Evolutionary conservation across 2,113 vertebrate species (phyloP).

Genomic region (Thalassoma bifasciatum): DNA sequence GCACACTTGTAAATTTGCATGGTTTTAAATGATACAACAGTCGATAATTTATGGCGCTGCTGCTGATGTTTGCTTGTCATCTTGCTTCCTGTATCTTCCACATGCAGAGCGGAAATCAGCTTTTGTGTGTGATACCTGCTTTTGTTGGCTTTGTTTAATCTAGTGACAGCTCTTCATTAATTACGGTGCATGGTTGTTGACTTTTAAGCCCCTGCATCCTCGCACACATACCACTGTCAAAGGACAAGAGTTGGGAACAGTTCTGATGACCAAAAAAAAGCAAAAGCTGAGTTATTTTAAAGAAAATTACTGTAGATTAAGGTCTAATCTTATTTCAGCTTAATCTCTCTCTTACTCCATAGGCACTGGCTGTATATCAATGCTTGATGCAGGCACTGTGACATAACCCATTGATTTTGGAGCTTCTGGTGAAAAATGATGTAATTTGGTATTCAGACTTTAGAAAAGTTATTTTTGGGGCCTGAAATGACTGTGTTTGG

Average conservation of each 20-base stretch:
- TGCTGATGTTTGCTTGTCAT: constrained; percentile 35
- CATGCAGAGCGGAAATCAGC: constrained; percentile 17
- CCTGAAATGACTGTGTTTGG: too few species aligned
- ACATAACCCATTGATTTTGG: neutral
- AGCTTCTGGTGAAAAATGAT: too few species aligned
- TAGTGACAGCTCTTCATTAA: constrained; percentile 37
- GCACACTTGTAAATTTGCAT: neutral
- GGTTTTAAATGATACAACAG: neutral
- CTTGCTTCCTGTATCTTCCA: constrained; percentile 30
- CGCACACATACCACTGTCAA: neutral
- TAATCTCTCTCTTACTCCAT: too few species aligned
- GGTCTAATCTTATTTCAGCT: neutral
- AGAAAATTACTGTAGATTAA: neutral
- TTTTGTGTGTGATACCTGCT: constrained; percentile 12
- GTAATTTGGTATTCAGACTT: too few species aligned
- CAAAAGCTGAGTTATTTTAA: neutral
- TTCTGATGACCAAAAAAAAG: neutral
- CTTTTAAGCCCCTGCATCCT: constrained; percentile 13
- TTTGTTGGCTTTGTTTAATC: constrained; percentile 30
- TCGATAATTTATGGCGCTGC: neutral
- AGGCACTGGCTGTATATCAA: too few species aligned
- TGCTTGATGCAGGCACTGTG: neutral
- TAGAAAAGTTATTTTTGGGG: too few species aligned
- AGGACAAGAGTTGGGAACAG: neutral
- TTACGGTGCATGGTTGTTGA: constrained; percentile 18